Conservation (phyloP, 2,797 vertebrate species). For the Lophius americanus region DNA sequence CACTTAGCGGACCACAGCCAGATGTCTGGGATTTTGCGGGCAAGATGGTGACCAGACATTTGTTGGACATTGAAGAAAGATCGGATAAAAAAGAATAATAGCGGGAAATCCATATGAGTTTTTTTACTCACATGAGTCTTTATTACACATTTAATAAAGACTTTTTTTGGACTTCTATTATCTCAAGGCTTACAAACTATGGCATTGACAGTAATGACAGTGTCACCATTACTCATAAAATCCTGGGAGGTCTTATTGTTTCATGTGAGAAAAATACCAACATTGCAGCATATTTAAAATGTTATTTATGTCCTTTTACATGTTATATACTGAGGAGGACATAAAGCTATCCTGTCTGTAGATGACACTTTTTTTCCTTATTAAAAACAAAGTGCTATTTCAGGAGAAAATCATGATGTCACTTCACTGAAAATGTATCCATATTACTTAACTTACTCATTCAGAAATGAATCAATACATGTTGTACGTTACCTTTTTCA, state of each 20-base stretch:
- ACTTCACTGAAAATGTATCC: background rate
- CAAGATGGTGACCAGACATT: constrained; percentile 86
- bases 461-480: constrained; percentile 40
- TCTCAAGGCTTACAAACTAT: background rate
- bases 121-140: too few species aligned
- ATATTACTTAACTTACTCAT: background rate
- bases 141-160: too few species aligned
- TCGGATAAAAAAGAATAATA: constrained; percentile 4
- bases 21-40: constrained; percentile 91
- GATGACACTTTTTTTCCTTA: background rate
- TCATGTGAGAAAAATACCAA: background rate
- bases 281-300: background rate
- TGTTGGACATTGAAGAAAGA: constrained; percentile 1
- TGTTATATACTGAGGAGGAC: background rate
- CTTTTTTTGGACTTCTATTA: background rate
- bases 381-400: constrained; percentile 9
- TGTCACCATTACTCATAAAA: background rate
- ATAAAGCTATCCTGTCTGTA: background rate
- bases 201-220: background rate
- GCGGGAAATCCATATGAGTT: background rate
- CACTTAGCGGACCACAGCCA: constrained; percentile 93
- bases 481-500: constrained; percentile 15
- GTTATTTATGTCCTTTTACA: background rate
- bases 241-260: background rate
- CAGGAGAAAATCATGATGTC: background rate